phyloP scores from a whole-genome alignment of 2,888 invertebrate species.

The Frankliniella fusca region DNA sequence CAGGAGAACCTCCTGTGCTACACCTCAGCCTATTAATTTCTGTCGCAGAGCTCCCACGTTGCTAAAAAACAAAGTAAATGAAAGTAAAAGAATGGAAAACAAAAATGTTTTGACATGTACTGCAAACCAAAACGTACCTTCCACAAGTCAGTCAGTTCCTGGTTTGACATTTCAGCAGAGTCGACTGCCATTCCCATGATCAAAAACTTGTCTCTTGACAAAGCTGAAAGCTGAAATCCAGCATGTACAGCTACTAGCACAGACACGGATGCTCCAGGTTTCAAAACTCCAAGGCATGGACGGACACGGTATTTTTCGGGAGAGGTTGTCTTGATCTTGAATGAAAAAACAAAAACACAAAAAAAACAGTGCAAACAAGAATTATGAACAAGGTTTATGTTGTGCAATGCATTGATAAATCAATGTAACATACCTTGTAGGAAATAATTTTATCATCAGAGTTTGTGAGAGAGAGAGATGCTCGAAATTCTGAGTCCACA shows the following conservation, averaged over 20 bases:
- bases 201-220: constrained; percentile 79
- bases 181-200: constrained; percentile 69
- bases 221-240: constrained; percentile 60
- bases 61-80: neutral
- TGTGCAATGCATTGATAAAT: constrained; percentile 30
- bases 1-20: neutral
- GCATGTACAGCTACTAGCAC: constrained; percentile 72
- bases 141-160: constrained; percentile 71
- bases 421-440: constrained; percentile 33
- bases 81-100: neutral
- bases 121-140: constrained; percentile 51
- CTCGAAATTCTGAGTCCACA: constrained; percentile 60
- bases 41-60: neutral
- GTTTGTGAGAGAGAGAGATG: constrained; percentile 66
- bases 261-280: constrained; percentile 58
- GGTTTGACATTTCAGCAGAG: constrained; percentile 52
- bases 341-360: constrained; percentile 40
- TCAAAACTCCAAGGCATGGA: constrained; percentile 76
- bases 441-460: constrained; percentile 48
- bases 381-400: no score
- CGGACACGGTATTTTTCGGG: constrained; percentile 92
- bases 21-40: neutral
- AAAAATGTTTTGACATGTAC: neutral
- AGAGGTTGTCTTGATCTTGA: constrained; percentile 89
- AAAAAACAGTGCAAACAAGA: no score